phyloP scores from a whole-genome alignment of 2,113 vertebrate genomes.

The Puffinus mauretanicus region DNA sequence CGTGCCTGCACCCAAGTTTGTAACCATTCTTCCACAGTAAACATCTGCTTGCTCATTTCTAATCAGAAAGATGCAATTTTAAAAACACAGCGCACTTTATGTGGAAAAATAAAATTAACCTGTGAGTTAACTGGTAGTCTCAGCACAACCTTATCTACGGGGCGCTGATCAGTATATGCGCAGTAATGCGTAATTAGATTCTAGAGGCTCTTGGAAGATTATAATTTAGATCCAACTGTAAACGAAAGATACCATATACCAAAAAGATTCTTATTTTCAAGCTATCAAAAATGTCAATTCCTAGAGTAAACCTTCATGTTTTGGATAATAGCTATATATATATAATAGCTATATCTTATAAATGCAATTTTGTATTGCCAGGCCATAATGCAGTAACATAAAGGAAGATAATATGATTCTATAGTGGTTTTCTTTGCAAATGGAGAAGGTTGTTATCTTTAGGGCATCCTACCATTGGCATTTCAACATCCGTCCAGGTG shows the following conservation, averaged over 20 bases:
- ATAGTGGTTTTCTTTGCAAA: background rate
- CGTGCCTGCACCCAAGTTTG: background rate
- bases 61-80: background rate
- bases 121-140: background rate
- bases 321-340: background rate
- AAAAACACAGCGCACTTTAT: background rate
- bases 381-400: background rate
- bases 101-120: background rate
- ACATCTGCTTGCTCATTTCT: background rate
- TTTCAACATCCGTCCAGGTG: slow-evolving; percentile 83
- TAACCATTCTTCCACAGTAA: background rate
- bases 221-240: background rate
- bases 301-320: background rate
- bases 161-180: background rate
- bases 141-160: background rate
- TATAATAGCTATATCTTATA: too few relatives aligned
- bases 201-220: background rate
- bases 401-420: background rate
- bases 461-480: slow-evolving; percentile 76
- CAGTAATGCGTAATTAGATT: background rate
- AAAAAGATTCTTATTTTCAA: background rate
- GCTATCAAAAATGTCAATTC: background rate
- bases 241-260: background rate
- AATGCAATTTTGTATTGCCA: background rate
- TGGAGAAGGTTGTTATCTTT: background rate